These are phyloP conservation scores for Champsocephalus gunnari DNA, from an alignment of 2,797 vertebrate species.

Conservation along the genomic window DNA sequence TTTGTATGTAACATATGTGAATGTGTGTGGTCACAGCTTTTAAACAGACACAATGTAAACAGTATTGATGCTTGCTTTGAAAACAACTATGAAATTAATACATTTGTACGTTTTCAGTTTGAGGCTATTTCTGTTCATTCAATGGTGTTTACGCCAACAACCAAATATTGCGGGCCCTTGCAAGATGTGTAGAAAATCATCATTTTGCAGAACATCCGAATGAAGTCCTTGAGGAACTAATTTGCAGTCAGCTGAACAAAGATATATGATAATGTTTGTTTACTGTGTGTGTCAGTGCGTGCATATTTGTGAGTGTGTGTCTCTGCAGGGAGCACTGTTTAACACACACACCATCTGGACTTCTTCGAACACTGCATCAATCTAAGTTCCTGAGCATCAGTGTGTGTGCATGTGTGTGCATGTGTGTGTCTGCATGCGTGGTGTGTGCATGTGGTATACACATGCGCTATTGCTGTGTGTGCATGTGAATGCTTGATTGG, in stretches of 20 bases:
- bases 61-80: slow-evolving; percentile 4
- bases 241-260: slow-evolving; percentile 71
- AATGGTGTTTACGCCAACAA: slow-evolving; percentile 1
- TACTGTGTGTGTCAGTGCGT: slow-evolving; percentile 58
- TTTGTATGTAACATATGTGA: neutral
- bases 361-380: slow-evolving; percentile 73
- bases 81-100: neutral
- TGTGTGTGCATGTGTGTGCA: slow-evolving; percentile 22
- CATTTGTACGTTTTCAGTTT: slow-evolving; percentile 32
- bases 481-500: slow-evolving; percentile 17
- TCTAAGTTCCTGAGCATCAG: slow-evolving; percentile 51
- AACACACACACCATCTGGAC: slow-evolving; percentile 77
- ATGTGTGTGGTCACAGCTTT: slow-evolving; percentile 8
- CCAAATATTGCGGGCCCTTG: slow-evolving; percentile 23
- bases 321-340: slow-evolving; percentile 69
- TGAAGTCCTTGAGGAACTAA: slow-evolving; percentile 67
- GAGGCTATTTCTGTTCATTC: slow-evolving; percentile 2
- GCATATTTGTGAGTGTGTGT: slow-evolving; percentile 51
- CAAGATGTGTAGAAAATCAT: slow-evolving; percentile 33
- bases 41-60: neutral
- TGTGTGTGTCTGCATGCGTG: slow-evolving; percentile 6
- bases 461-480: slow-evolving; percentile 5
- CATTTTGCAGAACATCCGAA: slow-evolving; percentile 53
- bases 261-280: slow-evolving; percentile 78
- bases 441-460: neutral